A percentile compares a stretch with the other conserved stretches of the same genome.
Conservation (phyloP, 2,888 invertebrate genomes). For the Diploptera punctata region DNA sequence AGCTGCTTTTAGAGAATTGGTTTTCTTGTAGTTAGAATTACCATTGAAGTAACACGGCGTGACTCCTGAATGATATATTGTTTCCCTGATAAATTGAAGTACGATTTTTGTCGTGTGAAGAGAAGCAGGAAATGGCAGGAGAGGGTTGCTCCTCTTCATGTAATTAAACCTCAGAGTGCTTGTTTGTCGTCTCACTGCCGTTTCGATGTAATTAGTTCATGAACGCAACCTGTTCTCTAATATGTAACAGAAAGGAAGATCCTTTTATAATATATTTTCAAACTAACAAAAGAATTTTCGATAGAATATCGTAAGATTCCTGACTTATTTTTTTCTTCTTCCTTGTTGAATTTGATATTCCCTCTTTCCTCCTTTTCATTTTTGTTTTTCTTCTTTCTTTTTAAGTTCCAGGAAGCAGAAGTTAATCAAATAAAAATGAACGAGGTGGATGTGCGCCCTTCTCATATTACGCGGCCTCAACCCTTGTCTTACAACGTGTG, state of each 20-base stretch:
- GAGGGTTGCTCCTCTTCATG: background rate
- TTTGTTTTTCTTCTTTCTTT: background rate
- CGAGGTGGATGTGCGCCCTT: background rate
- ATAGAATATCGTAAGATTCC: background rate
- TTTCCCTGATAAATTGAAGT: too few species aligned
- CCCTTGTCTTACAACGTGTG: background rate
- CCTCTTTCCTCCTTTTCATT: background rate
- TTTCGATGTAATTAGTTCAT: slow-evolving; percentile 1
- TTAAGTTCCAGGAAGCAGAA: background rate
- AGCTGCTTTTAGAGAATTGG: too few species aligned
- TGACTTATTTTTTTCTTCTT: background rate
- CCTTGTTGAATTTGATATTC: background rate
- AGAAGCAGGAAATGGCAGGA: background rate
- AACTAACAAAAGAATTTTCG: background rate
- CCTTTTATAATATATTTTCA: background rate
- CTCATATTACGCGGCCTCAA: background rate
- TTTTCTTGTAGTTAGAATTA: too few species aligned
- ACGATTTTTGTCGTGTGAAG: background rate
- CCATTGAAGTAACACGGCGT: too few species aligned
- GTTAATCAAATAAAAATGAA: slow-evolving; percentile 5
- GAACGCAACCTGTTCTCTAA: background rate
- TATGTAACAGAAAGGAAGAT: background rate
- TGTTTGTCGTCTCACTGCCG: background rate
- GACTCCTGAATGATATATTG: too few species aligned
- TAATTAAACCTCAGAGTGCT: background rate